Conservation (phyloP, 2,888 invertebrate species). For the Lasioglossum morio region DNA sequence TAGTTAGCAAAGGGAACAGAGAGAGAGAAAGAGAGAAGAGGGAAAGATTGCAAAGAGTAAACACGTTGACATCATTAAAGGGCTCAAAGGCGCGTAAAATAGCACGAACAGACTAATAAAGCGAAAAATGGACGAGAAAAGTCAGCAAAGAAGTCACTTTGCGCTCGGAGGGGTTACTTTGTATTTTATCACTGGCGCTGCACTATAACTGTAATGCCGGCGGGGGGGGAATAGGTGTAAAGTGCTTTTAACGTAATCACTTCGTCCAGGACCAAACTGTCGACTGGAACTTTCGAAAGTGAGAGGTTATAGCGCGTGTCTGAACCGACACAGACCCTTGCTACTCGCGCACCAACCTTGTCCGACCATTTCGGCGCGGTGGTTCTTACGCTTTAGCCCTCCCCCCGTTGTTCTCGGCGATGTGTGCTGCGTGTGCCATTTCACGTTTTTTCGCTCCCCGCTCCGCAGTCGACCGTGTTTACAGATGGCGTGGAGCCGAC, state of each 20-base stretch:
- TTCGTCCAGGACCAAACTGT: slow-evolving; percentile 69
- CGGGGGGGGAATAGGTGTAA: slow-evolving; percentile 69
- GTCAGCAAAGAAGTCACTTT: slow-evolving; percentile 45
- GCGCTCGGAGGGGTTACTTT: slow-evolving; percentile 53
- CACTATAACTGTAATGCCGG: slow-evolving; percentile 52
- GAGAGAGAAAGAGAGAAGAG: slow-evolving; percentile 9
- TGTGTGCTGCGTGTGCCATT: slow-evolving; percentile 1
- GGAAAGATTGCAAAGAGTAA: slow-evolving; percentile 15
- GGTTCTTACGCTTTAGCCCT: slow-evolving; percentile 44
- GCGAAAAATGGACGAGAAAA: slow-evolving; percentile 40
- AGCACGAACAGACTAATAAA: slow-evolving; percentile 24
- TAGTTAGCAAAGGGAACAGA: slow-evolving; percentile 1
- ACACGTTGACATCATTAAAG: slow-evolving; percentile 27
- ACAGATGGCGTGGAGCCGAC: slow-evolving; percentile 32
- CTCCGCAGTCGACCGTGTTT: slow-evolving; percentile 35
- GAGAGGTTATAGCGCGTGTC: slow-evolving; percentile 72
- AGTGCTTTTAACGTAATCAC: slow-evolving; percentile 81
- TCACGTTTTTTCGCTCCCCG: neutral
- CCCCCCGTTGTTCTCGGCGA: neutral
- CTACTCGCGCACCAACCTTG: slow-evolving; percentile 51
- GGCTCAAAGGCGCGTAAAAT: slow-evolving; percentile 31
- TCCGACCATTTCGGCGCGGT: slow-evolving; percentile 57
- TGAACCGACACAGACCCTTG: slow-evolving; percentile 51
- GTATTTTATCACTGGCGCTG: slow-evolving; percentile 60
- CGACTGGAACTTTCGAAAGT: slow-evolving; percentile 72